These are phyloP conservation scores for Lasioglossum albipes DNA, from an alignment of 1,140 invertebrate genomes.

Conservation along the genomic window DNA sequence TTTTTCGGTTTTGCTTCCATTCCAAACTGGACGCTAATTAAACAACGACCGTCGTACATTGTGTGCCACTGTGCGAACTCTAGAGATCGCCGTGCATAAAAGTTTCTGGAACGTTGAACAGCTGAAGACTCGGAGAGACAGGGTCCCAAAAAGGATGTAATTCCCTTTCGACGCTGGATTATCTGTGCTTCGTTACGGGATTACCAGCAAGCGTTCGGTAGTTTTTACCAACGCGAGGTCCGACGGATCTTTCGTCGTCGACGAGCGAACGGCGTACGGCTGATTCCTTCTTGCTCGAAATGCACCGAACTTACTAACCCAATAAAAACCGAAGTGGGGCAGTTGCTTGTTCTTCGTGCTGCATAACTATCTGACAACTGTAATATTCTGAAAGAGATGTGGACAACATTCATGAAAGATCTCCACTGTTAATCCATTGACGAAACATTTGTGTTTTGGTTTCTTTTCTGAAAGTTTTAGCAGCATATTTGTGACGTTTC, in stretches of 20 bases:
- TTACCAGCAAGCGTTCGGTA: not conserved
- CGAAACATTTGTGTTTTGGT: no score
- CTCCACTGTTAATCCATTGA: no score
- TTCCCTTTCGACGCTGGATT: slow-evolving; percentile 11
- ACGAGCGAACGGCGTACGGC: not conserved
- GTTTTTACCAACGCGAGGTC: not conserved
- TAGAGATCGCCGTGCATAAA: not conserved
- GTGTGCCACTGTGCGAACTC: no score
- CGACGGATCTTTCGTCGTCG: not conserved
- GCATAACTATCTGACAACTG: no score
- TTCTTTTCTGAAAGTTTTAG: no score
- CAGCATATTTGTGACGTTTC: no score
- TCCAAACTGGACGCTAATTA: no score
- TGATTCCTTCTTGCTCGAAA: not conserved
- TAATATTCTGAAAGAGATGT: no score
- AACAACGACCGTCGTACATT: no score
- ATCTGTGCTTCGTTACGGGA: slow-evolving; percentile 4
- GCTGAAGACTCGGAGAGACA: not conserved
- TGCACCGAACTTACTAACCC: not conserved
- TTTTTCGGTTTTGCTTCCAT: no score
- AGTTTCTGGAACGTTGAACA: not conserved
- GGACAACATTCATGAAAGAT: no score
- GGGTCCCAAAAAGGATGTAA: not conserved
- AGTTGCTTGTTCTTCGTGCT: no score
- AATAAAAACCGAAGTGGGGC: not conserved